phyloP scores from a whole-genome alignment of 2,113 vertebrate genomes.

The Perca fluviatilis region DNA sequence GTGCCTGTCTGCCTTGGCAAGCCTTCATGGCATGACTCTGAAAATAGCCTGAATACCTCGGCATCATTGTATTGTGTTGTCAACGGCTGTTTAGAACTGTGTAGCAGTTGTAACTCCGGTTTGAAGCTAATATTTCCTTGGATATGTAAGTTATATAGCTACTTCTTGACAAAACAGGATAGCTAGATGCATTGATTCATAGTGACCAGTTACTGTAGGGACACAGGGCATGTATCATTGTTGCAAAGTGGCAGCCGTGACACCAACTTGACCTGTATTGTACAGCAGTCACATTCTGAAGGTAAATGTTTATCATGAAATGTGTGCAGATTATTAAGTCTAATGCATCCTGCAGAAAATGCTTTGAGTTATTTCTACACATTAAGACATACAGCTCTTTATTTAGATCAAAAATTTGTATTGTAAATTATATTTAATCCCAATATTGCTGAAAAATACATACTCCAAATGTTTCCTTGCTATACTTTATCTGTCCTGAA shows the following conservation, averaged over 20 bases:
- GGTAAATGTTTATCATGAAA: not conserved
- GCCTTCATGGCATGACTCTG: conserved; percentile 52
- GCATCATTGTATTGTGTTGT: conserved; percentile 46
- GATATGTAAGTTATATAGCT: conserved; percentile 20
- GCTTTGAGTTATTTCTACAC: not conserved
- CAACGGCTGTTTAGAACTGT: conserved; percentile 16
- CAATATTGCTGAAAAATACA: not conserved
- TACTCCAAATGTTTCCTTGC: conserved; percentile 7
- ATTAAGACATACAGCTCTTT: not conserved
- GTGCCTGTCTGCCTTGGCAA: conserved; percentile 58
- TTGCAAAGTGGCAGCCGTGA: not conserved
- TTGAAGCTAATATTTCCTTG: conserved; percentile 33
- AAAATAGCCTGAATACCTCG: conserved; percentile 68
- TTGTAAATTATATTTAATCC: not conserved
- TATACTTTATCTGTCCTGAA: not conserved
- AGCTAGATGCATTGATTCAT: not conserved
- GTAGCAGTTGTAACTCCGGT: conserved; percentile 5
- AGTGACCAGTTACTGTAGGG: not conserved
- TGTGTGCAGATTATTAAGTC: not conserved
- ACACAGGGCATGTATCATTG: not conserved
- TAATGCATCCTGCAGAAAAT: not conserved
- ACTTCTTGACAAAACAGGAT: conserved; percentile 8
- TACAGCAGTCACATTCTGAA: not conserved
- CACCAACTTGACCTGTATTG: not conserved
- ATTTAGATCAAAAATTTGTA: not conserved